Percentiles rank a stretch among this genome's conserved stretches.
These are phyloP conservation scores for Percopsis transmontana DNA, from an alignment of 2,113 vertebrate species.

Conservation along the genomic window DNA sequence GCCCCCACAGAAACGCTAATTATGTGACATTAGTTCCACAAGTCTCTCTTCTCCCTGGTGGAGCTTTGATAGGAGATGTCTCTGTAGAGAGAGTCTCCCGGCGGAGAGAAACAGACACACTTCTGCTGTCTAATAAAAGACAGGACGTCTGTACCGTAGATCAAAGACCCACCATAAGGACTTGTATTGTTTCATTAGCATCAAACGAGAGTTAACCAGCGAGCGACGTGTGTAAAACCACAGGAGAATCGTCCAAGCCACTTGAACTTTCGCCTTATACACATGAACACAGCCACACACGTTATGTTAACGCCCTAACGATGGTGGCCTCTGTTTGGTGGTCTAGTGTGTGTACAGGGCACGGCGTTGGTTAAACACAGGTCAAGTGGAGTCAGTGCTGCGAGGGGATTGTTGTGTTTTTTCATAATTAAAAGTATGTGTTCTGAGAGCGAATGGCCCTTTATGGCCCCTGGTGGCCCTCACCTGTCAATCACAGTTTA, in stretches of 20 bases:
- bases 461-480: conserved; percentile 52
- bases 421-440: conserved; percentile 51
- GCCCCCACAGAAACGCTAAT: conserved; percentile 65
- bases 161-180: conserved; percentile 23
- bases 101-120: conserved; percentile 32
- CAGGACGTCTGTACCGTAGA: conserved; percentile 17
- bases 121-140: conserved; percentile 59
- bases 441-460: conserved; percentile 22
- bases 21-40: conserved; percentile 62
- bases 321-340: neutral
- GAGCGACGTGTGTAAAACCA: neutral
- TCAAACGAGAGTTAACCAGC: conserved; percentile 2
- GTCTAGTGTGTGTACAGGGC: conserved; percentile 5
- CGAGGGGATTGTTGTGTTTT: conserved; percentile 33
- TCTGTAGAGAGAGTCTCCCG: conserved; percentile 48
- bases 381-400: conserved; percentile 32
- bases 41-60: conserved; percentile 37
- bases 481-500: conserved; percentile 76
- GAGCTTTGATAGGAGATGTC: conserved; percentile 55
- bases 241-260: neutral
- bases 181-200: conserved; percentile 20
- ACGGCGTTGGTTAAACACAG: conserved; percentile 29
- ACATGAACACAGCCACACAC: neutral
- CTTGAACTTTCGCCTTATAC: neutral
- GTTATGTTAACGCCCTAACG: neutral